These are phyloP conservation scores for Sylvietta virens DNA, from an alignment of 2,113 vertebrate genomes.

Conservation along the genomic window DNA sequence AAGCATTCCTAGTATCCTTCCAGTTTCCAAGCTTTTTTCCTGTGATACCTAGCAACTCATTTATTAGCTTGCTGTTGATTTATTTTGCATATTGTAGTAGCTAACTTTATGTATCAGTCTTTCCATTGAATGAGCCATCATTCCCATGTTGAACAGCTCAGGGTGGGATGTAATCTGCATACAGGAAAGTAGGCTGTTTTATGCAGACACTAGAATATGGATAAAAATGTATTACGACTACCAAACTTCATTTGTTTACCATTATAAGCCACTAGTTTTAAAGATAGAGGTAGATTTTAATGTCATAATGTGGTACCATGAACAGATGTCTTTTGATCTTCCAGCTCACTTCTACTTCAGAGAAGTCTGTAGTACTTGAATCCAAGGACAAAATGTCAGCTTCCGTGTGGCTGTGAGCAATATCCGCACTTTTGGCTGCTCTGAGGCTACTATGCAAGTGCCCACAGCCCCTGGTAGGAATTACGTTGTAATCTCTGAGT, in stretches of 20 bases:
- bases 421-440: neutral
- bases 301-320: neutral
- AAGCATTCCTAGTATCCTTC: neutral
- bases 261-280: neutral
- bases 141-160: neutral
- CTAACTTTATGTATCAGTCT: neutral
- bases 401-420: neutral
- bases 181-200: neutral
- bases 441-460: neutral
- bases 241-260: neutral
- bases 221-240: neutral
- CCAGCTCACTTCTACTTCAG: neutral
- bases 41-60: neutral
- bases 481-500: conserved; percentile 24
- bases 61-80: neutral
- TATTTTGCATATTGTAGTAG: neutral
- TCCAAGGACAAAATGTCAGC: neutral
- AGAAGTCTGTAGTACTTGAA: neutral
- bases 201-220: neutral
- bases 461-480: neutral
- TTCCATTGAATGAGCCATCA: neutral
- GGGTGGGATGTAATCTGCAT: neutral
- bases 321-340: neutral
- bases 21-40: neutral
- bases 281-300: neutral